Percentiles rank a stretch among this genome's conserved stretches.
Evolutionary conservation across 1,140 invertebrate species (phyloP).

Genomic region (Caenorhabditis inopinata): DNA sequence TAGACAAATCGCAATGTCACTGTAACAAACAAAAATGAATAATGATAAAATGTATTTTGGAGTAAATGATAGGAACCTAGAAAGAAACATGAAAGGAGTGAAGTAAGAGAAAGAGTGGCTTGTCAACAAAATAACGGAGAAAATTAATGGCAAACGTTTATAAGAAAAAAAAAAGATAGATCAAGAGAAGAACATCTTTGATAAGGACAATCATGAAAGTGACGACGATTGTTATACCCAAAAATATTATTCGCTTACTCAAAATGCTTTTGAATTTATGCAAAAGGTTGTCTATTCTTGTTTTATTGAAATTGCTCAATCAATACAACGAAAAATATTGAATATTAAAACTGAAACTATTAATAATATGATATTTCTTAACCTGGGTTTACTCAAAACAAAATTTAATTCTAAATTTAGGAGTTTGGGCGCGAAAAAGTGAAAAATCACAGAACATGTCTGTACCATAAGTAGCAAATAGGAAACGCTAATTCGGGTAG

Average conservation of each 20-base stretch:
- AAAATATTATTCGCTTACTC: too few species aligned
- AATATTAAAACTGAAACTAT: slow-evolving; percentile 5
- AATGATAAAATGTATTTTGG: slow-evolving; percentile 7
- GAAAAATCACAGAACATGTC: too few species aligned
- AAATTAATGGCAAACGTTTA: neutral
- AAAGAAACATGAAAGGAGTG: neutral
- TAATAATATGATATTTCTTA: neutral
- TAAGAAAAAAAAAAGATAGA: neutral
- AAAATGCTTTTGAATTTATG: too few species aligned
- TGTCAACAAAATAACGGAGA: neutral
- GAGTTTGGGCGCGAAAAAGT: too few species aligned
- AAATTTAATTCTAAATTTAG: too few species aligned
- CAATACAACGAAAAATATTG: too few species aligned
- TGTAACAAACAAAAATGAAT: neutral
- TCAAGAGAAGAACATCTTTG: neutral
- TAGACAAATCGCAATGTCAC: neutral
- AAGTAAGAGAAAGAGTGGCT: neutral
- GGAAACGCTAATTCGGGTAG: too few species aligned
- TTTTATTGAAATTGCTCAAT: too few species aligned
- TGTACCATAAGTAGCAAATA: too few species aligned
- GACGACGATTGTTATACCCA: too few species aligned
- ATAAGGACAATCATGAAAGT: neutral
- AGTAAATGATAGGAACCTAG: slow-evolving; percentile 4
- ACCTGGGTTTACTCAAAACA: neutral
- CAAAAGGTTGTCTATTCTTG: too few species aligned